phyloP scores from a whole-genome alignment of 1,140 invertebrate genomes.

The Bombus vancouverensis region DNA sequence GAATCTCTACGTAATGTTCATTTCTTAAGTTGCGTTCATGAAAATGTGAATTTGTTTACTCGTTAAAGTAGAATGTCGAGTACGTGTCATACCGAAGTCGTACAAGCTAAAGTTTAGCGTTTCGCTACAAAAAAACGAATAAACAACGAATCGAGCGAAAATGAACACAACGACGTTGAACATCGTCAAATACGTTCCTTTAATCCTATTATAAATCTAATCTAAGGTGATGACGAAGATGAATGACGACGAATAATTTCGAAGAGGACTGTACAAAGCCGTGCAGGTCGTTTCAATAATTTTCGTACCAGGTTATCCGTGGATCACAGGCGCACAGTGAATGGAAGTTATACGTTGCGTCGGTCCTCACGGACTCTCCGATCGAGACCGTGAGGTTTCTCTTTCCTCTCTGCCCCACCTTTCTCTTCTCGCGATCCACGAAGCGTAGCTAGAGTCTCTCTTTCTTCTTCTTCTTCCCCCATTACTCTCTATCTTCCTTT shows the following conservation, averaged over 20 bases:
- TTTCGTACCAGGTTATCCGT: constrained; percentile 48
- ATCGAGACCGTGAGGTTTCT: constrained; percentile 49
- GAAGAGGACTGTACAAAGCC: constrained; percentile 51
- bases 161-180: background rate
- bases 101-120: no score
- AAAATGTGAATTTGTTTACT: no score
- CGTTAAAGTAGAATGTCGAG: no score
- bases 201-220: background rate
- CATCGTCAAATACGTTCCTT: background rate
- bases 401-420: constrained; percentile 40
- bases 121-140: no score
- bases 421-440: constrained; percentile 22
- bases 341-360: constrained; percentile 52
- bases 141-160: no score
- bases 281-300: constrained; percentile 42
- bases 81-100: no score
- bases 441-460: constrained; percentile 19
- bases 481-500: background rate
- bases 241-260: background rate
- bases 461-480: constrained; percentile 34
- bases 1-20: no score
- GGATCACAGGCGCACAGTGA: constrained; percentile 43
- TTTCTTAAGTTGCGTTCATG: no score
- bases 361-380: constrained; percentile 32
- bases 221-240: no score